Conservation (phyloP, 30 jellyfish, hydroid and myxozoan species). For the Clytia hemisphaerica region DNA sequence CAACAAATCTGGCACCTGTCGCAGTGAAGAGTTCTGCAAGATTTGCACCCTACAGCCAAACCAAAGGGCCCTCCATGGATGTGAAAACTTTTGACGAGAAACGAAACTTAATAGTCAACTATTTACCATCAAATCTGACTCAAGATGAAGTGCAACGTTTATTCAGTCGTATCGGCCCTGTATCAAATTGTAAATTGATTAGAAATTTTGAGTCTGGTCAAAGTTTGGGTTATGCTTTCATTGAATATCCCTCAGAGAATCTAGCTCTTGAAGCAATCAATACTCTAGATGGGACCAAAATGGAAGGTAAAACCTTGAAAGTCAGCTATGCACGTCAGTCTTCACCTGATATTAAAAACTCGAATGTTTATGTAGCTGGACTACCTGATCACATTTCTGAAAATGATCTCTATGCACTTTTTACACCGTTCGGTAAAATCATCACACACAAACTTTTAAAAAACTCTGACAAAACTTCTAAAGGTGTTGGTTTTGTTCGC, state of each 20-base stretch:
- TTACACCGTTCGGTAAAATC: constrained; percentile 81
- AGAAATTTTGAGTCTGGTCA: constrained; percentile 71
- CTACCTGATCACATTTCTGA: constrained; percentile 82
- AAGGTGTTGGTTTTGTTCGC: constrained; percentile 98
- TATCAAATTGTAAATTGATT: constrained; percentile 83
- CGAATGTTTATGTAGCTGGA: constrained; percentile 90
- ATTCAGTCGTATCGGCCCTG: constrained; percentile 90
- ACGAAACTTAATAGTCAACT: constrained; percentile 79
- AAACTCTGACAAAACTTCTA: constrained; percentile 60
- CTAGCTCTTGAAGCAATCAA: constrained; percentile 84
- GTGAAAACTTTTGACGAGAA: constrained; percentile 45
- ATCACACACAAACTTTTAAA: constrained; percentile 83
- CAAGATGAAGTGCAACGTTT: constrained; percentile 80
- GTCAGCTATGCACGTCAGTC: constrained; percentile 99
- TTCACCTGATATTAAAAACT: constrained; percentile 84
- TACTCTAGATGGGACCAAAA: constrained; percentile 65
- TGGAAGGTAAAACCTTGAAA: constrained; percentile 69
- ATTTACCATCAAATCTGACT: constrained; percentile 71
- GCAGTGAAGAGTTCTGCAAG: no score
- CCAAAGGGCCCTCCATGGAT: no score
- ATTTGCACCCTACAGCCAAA: no score
- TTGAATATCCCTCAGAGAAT: constrained; percentile 64
- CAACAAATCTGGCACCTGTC: no score
- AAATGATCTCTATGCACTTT: constrained; percentile 57
- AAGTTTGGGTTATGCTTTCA: constrained; percentile 93